Percentiles rank a stretch among this genome's conserved stretches.
Conservation (phyloP, 2,797 vertebrate genomes). For the Tenualosa ilisha region DNA sequence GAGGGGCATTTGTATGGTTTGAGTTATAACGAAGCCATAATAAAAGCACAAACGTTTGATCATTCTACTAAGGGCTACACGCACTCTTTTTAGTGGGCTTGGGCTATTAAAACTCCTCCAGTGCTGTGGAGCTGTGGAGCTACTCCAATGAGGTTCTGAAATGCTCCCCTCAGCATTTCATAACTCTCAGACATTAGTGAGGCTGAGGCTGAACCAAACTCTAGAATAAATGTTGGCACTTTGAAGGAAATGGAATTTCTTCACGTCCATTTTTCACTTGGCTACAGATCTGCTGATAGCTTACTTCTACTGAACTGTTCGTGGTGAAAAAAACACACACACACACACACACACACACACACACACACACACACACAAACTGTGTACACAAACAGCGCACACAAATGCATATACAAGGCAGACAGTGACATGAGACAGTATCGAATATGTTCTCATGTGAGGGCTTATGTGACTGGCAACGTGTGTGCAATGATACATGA, state of each 20-base stretch:
- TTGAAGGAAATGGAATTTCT: conserved; percentile 57
- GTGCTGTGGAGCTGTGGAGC: conserved; percentile 32
- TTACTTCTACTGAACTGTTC: conserved; percentile 42
- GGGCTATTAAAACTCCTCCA: conserved; percentile 29
- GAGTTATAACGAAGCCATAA: not conserved
- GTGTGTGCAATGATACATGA: conserved; percentile 17
- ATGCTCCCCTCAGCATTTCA: conserved; percentile 57
- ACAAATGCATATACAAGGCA: not conserved
- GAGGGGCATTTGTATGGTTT: not conserved
- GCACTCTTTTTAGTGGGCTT: not conserved
- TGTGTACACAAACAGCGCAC: not conserved
- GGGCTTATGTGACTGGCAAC: not conserved
- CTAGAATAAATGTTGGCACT: conserved; percentile 56
- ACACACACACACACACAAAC: not conserved
- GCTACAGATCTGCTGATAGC: conserved; percentile 60
- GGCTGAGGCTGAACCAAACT: conserved; percentile 47
- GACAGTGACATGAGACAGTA: not conserved
- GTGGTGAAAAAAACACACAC: conserved; percentile 16
- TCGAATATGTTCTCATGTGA: conserved; percentile 1
- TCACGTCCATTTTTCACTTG: conserved; percentile 50
- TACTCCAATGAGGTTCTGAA: conserved; percentile 31
- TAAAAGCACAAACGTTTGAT: not conserved
- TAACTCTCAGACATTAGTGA: conserved; percentile 53
- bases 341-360: not conserved
- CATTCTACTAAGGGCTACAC: not conserved